A percentile compares a stretch with the other conserved stretches of the same genome.
phyloP scores from a whole-genome alignment of 2,113 vertebrate genomes.

The Odocoileus virginianus region DNA sequence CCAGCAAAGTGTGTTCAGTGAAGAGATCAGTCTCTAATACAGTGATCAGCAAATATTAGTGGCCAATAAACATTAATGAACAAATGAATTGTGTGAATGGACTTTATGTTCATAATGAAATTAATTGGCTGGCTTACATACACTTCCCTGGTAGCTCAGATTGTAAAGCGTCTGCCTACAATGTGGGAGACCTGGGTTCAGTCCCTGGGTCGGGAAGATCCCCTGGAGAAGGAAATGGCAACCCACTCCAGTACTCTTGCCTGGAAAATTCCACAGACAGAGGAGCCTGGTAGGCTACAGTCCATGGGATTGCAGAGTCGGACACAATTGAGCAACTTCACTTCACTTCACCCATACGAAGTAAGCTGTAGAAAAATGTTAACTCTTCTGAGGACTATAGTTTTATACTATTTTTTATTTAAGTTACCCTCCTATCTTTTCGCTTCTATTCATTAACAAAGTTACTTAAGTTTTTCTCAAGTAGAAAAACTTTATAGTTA shows the following conservation, averaged over 20 bases:
- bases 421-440: neutral
- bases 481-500: neutral
- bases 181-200: neutral
- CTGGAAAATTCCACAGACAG: neutral
- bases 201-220: neutral
- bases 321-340: neutral
- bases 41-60: neutral
- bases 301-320: neutral
- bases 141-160: neutral
- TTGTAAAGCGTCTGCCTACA: rapidly evolving
- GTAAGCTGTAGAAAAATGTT: neutral
- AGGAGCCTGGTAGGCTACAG: neutral
- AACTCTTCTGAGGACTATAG: neutral
- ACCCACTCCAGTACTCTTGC: neutral
- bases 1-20: neutral
- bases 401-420: neutral
- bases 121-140: neutral
- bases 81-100: neutral
- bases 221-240: neutral
- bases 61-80: neutral
- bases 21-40: neutral
- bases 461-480: neutral
- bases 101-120: neutral
- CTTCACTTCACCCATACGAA: neutral
- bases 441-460: neutral